Base-by-base conservation (phyloP, 2,888 invertebrate species). In the Coecobrya sp. region DNA sequence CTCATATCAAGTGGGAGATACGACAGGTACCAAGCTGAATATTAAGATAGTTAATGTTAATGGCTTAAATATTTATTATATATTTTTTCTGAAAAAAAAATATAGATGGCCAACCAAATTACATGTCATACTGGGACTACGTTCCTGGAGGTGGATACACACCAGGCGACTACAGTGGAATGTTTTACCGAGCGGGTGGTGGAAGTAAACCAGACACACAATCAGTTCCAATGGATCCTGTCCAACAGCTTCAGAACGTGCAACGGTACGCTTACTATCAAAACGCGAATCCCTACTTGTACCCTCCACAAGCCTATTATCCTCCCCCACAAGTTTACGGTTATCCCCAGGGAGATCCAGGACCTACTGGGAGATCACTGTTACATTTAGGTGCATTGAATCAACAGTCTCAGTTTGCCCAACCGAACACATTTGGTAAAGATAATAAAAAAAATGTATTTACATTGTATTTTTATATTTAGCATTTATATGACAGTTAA, bases 171-270 rank as follows among this genome's bases (percentile, higher is more conserved):
- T 91, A 86, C 79, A 68, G 36, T 79, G 76, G 62, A 49, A 25
- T 85, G 79, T 65, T 49, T 8, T 87, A 36, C 79, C 55, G 90
- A 11, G 89, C 73, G 13, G 36, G 19, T 70, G n/a, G n/a, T n/a
- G n/a, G n/a, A n/a, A n/a, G n/a, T n/a, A n/a, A n/a, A n/a, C n/a
- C n/a, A n/a, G n/a, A n/a, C n/a, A n/a, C n/a, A n/a, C n/a, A n/a
- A n/a, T n/a, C n/a, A n/a, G n/a, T n/a, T n/a, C n/a, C 30, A 8
- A 27, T 62, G 30, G 90, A 91, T 22, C 90, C 90, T 0, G 90
- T 91, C 27, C 90, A 91, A 52, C 84, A 85, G 42, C 86, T 91
- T 2, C 62, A 79, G 45, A 36, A 86, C 49, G 90, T 91, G 2
- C 90, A 91, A 36, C 49, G 65, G 5, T 65, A 73, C 25, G 86